Conservation (phyloP, 2,888 invertebrate species). For the Tetragonisca angustula region DNA sequence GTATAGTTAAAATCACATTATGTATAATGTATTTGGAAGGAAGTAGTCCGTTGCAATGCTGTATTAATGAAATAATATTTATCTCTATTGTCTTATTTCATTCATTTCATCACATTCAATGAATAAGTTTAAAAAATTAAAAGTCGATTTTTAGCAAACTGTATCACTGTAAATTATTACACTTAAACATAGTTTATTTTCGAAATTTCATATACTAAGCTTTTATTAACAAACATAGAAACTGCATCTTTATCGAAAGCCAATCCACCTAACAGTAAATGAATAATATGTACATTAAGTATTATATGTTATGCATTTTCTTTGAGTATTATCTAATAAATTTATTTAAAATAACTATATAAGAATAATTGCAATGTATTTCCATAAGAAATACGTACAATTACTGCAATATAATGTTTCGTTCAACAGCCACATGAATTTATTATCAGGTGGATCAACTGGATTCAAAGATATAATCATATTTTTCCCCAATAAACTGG, state of each 20-base stretch:
- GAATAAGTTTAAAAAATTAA: slow-evolving; percentile 27
- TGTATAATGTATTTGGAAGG: slow-evolving; percentile 45
- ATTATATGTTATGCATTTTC: slow-evolving; percentile 46
- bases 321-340: slow-evolving; percentile 56
- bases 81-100: slow-evolving; percentile 42
- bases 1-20: slow-evolving; percentile 52
- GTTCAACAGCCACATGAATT: slow-evolving; percentile 56
- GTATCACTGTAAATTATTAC: slow-evolving; percentile 44
- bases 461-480: slow-evolving; percentile 8
- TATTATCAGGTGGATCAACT: slow-evolving; percentile 56
- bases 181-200: slow-evolving; percentile 44
- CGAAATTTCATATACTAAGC: slow-evolving; percentile 32
- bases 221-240: slow-evolving; percentile 52
- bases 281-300: slow-evolving; percentile 52
- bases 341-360: slow-evolving; percentile 57
- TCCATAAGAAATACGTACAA: slow-evolving; percentile 57
- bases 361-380: slow-evolving; percentile 57
- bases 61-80: slow-evolving; percentile 47
- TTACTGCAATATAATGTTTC: slow-evolving; percentile 51
- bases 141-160: slow-evolving; percentile 37
- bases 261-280: slow-evolving; percentile 60
- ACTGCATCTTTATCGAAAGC: slow-evolving; percentile 40
- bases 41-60: slow-evolving; percentile 42
- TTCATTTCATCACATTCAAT: slow-evolving; percentile 41
- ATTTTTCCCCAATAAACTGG: slow-evolving; percentile 24